Conservation (phyloP, 2,113 vertebrate species). For the Pungitius pungitius region DNA sequence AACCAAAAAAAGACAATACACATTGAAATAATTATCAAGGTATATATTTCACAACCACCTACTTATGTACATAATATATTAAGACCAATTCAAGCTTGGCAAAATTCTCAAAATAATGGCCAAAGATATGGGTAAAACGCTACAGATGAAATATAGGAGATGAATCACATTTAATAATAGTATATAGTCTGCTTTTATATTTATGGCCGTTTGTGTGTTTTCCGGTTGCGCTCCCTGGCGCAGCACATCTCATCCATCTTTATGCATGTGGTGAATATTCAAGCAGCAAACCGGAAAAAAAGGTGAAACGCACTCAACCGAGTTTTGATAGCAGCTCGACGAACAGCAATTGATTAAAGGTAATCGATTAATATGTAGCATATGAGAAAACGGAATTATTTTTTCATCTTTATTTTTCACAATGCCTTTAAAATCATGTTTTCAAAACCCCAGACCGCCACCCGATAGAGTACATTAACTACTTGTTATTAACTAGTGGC, state of each 20-base stretch:
- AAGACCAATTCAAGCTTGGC: background rate
- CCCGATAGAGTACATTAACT: too few relatives aligned
- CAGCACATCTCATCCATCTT: conserved; percentile 38
- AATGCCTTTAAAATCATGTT: background rate
- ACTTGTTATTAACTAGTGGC: too few relatives aligned
- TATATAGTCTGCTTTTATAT: conserved; percentile 60
- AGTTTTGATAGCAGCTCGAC: background rate
- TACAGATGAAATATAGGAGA: background rate
- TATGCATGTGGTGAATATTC: conserved; percentile 25
- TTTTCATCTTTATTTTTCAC: too few relatives aligned
- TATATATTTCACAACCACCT: background rate
- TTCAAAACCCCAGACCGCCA: background rate
- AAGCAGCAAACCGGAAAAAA: conserved; percentile 24
- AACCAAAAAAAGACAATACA: background rate
- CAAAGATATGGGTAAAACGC: background rate
- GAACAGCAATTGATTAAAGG: conserved; percentile 11
- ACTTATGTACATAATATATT: background rate
- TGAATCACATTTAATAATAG: background rate
- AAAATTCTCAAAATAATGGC: background rate
- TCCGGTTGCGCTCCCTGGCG: conserved; percentile 29
- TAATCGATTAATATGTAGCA: background rate
- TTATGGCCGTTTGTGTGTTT: background rate
- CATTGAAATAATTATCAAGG: background rate
- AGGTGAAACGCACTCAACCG: background rate
- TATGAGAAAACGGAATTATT: background rate